Base-by-base conservation (phyloP, 1,140 invertebrate species). In the Sminthurinus signatus region DNA sequence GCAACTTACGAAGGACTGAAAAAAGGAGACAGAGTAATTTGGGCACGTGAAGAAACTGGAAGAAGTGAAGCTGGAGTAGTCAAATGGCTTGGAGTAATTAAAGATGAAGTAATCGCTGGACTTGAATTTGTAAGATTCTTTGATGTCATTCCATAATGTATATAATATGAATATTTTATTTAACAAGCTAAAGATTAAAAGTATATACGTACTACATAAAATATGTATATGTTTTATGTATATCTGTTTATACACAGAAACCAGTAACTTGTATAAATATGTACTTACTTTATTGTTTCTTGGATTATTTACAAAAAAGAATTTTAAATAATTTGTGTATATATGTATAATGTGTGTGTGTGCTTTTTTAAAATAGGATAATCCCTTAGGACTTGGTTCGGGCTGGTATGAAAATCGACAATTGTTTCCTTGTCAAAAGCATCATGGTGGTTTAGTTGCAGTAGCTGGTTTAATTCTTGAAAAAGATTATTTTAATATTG, bases 51-150 rank as follows among this genome's bases (percentile, higher is more conserved):
- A 19, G 76, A 77, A 4, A 56, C 56, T 10, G 39, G 48, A 31
- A 15, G 32, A 0, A 59, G 29, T 29, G 56, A 62, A 29, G 78
- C 73, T 64, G 82, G 80, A 12, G 69, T 72, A 43, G 80, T 84
- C 4, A 77, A 75, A 65, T 84, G 82, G 82, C 76, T 83, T 46
- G 82, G 83, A 1, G 73, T 56, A 2, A 71, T 71, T 62, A 54
- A 71, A 21, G 48, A 42, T 0, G 70, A 71, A 43, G 65, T 68
- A 54, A 71, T 71, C 43, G 78, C 82, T 64, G 83, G 83, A 5
- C 75, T 84, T 1, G 81, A 84, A 76, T 81, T 84, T 75, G 81
- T 83, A 76, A 76, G 81, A n/a, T n/a, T n/a, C n/a, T n/a, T n/a
- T n/a, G n/a, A n/a, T n/a, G n/a, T n/a, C n/a, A n/a, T n/a, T n/a